Conservation (phyloP, 2,888 invertebrate species). For the Zygothrica quintamaculata region DNA sequence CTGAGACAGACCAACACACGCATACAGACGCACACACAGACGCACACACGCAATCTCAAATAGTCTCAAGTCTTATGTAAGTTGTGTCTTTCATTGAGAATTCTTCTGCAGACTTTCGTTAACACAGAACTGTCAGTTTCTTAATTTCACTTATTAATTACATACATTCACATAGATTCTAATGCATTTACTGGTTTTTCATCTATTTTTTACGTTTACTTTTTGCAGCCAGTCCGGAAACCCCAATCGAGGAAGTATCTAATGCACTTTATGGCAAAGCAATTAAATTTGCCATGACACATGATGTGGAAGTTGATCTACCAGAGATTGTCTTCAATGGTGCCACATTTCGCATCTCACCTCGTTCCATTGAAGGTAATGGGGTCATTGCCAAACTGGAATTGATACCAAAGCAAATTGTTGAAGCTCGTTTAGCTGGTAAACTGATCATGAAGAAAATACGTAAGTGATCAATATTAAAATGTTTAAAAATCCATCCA, state of each 20-base stretch:
- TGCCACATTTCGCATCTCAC: constrained; percentile 90
- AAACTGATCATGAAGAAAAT: constrained; percentile 86
- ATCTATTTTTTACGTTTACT: background rate
- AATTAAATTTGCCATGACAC: constrained; percentile 90
- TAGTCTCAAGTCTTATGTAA: constrained; percentile 21
- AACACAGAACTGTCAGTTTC: background rate
- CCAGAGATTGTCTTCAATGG: constrained; percentile 91
- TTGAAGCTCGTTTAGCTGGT: constrained; percentile 85
- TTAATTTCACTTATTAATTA: constrained; percentile 18
- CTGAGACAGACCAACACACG: constrained; percentile 6
- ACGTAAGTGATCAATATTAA: constrained; percentile 71
- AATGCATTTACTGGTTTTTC: no score
- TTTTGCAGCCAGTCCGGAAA: constrained; percentile 81
- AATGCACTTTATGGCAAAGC: constrained; percentile 89
- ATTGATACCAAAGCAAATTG: constrained; percentile 86
- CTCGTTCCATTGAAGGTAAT: constrained; percentile 89
- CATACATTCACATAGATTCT: no score
- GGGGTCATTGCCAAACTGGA: constrained; percentile 91
- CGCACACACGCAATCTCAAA: background rate
- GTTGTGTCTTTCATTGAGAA: background rate
- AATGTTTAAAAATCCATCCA: background rate
- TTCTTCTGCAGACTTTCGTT: constrained; percentile 1
- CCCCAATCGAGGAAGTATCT: constrained; percentile 91
- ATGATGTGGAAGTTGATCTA: constrained; percentile 89
- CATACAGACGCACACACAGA: constrained; percentile 11